Evolutionary conservation across 2,797 vertebrate genomes (phyloP), one percentile per base, ranked within the genome.

Genomic region (Distichodus sexfasciatus): DNA sequence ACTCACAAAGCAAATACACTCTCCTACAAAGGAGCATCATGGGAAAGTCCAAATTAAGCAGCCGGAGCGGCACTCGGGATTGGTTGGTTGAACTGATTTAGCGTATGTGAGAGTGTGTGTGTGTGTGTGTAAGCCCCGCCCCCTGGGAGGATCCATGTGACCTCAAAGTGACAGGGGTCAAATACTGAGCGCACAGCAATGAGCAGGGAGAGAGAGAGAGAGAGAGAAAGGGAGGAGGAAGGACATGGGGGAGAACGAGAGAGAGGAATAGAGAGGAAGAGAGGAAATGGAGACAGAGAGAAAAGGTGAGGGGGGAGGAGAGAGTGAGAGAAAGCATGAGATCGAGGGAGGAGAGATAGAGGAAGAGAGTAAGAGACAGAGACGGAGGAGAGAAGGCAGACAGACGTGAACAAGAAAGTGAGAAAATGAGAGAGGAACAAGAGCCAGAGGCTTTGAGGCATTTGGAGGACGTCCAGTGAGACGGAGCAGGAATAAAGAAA

Each of bases 1-100:
- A 44, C 38, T 66, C 40, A 11, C 55, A 14, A 44, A 38, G 55
- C 51, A 55, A 41, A 66, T 46, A 31, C 31, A 43, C 6, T n/a
- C n/a, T n/a, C n/a, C n/a, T n/a, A n/a, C n/a, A n/a, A n/a, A n/a
- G n/a, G 11, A 46, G 33, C 50, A 76, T 55, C 19, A 71, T 65
- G 48, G 71, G 59, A 74, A 65, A 69, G 23, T 46, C 44, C 61
- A 71, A 66, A 79, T 79, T 74, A 74, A 61, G 48, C 51, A 50
- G 46, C n/a, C 28, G 24, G 17, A 44, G 17, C 14, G 50, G 67
- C 50, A 66, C 46, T 11, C 47, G 40, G 14, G 21, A 23, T 4
- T 12, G 63, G 46, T 64, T 47, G 47, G 23, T 14, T 10, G 28
- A 31, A 5, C 38, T 26, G 29, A 71, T 43, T 23, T 17, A 59